These are phyloP conservation scores for Peribatodes rhomboidaria DNA, from an alignment of 2,888 invertebrate species.

Conservation along the genomic window DNA sequence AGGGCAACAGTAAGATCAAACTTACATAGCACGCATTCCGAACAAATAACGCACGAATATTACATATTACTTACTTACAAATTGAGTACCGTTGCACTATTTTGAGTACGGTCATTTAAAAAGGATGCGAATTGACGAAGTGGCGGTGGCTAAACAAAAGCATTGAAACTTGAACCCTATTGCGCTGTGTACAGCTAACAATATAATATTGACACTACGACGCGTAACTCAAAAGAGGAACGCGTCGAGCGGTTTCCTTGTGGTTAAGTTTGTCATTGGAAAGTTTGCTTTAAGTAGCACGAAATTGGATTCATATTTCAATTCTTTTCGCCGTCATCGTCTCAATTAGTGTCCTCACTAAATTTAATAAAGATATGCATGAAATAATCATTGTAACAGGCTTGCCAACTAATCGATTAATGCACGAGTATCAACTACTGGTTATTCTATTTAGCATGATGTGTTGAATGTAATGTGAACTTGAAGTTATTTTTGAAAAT, in stretches of 20 bases:
- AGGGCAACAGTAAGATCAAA: constrained; percentile 78
- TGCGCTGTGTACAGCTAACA: too few relatives aligned
- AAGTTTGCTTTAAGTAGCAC: too few relatives aligned
- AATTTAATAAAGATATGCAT: neutral
- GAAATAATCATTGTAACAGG: neutral
- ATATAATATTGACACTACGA: neutral
- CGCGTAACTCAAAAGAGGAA: neutral
- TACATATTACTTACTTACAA: neutral
- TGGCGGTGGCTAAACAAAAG: neutral
- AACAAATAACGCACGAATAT: constrained; percentile 52
- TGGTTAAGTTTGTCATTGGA: too few relatives aligned
- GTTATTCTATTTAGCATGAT: neutral
- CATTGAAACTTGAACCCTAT: neutral
- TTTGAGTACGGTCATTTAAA: neutral
- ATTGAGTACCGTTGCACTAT: neutral
- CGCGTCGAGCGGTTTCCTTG: too few relatives aligned
- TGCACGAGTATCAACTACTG: neutral
- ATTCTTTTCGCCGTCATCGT: neutral
- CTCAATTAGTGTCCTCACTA: constrained; percentile 3
- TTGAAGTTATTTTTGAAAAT: neutral
- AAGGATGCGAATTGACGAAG: neutral
- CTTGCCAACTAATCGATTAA: neutral
- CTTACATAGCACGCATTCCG: constrained; percentile 67
- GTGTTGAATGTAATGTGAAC: neutral
- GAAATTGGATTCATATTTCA: neutral